Evolutionary conservation across 2,888 invertebrate genomes (phyloP).

Genomic region (Prionchulus punctatus): DNA sequence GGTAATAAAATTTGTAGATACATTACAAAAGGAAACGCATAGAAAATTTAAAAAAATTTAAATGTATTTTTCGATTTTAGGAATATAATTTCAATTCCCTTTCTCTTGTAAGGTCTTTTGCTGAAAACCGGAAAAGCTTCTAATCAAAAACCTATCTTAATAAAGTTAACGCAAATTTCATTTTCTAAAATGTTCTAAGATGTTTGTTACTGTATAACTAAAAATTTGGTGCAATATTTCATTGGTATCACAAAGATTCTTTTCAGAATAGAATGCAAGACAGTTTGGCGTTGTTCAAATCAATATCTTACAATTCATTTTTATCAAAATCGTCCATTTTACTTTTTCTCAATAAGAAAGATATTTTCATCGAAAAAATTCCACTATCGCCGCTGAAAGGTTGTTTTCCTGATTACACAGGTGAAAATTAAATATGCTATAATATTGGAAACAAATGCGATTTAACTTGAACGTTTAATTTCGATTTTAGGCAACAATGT

Average conservation of each 20-base stretch:
- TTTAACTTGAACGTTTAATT: not conserved
- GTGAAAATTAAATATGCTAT: constrained; percentile 18
- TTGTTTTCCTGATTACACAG: constrained; percentile 34
- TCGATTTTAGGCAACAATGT: constrained; percentile 24
- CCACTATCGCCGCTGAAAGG: constrained; percentile 21
- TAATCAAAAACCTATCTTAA: no score
- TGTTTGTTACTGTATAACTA: not conserved
- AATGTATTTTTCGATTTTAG: no score
- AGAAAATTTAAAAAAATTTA: no score
- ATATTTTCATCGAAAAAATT: constrained; percentile 33
- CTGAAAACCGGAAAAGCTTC: no score
- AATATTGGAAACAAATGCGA: no score
- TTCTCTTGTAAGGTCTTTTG: no score
- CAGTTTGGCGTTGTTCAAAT: constrained; percentile 26
- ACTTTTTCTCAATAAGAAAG: constrained; percentile 29
- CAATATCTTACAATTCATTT: constrained; percentile 33
- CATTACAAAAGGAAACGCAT: no score
- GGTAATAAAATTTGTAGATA: no score
- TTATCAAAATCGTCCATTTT: constrained; percentile 37
- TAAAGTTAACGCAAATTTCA: no score
- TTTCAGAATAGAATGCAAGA: constrained; percentile 32
- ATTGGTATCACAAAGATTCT: not conserved
- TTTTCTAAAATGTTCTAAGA: not conserved
- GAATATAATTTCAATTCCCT: no score
- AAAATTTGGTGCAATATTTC: not conserved